Conservation (phyloP, 2,888 invertebrate genomes). For the Conchocele bisecta region DNA sequence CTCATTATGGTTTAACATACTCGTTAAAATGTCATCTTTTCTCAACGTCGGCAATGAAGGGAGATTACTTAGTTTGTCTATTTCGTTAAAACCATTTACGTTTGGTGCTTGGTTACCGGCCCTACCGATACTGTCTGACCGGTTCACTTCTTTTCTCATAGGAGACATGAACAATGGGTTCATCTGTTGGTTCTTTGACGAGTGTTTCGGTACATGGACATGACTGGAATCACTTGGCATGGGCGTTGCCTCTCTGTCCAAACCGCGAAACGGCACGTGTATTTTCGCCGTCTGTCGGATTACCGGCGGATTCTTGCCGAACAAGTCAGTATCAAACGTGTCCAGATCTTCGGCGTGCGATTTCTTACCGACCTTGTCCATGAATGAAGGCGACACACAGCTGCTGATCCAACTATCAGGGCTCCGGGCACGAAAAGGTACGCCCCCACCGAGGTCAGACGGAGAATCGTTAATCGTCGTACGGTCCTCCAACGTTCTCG, state of each 20-base stretch:
- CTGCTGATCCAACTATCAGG: conserved; percentile 58
- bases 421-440: conserved; percentile 31
- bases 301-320: conserved; percentile 42
- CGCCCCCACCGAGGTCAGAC: conserved; percentile 39
- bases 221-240: conserved; percentile 19
- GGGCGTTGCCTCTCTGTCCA: conserved; percentile 17
- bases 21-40: background rate
- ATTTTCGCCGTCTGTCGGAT: conserved; percentile 31
- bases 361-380: conserved; percentile 17
- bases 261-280: conserved; percentile 38
- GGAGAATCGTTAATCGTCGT: conserved; percentile 47
- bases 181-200: conserved; percentile 48
- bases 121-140: background rate
- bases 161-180: conserved; percentile 33
- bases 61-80: too few relatives aligned
- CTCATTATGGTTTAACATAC: background rate
- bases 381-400: conserved; percentile 37
- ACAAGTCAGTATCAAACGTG: conserved; percentile 34
- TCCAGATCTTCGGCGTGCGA: conserved; percentile 7
- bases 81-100: conserved; percentile 8
- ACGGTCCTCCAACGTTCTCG: conserved; percentile 22
- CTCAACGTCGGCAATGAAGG: conserved; percentile 31
- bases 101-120: too few relatives aligned
- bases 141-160: background rate
- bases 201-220: conserved; percentile 19